phyloP scores from a whole-genome alignment of 2,888 invertebrate genomes.

The Myopa tessellatipennis region DNA sequence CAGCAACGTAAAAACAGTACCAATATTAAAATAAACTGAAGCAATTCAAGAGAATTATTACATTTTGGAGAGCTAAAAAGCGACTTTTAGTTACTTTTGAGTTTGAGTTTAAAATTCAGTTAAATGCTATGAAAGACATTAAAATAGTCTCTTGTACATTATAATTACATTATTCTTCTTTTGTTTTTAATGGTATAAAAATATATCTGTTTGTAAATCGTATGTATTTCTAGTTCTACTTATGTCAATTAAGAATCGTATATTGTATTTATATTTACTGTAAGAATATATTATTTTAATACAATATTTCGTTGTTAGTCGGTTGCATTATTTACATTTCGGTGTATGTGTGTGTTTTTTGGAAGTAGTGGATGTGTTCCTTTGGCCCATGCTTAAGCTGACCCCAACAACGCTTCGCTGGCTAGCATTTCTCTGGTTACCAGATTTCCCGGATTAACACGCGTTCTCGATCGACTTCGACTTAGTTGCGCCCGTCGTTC shows the following conservation, averaged over 20 bases:
- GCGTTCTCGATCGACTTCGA: conserved; percentile 86
- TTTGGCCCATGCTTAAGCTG: conserved; percentile 50
- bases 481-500: conserved; percentile 92
- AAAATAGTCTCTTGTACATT: conserved; percentile 26
- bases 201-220: conserved; percentile 27
- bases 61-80: too few relatives aligned
- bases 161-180: conserved; percentile 30
- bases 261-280: neutral
- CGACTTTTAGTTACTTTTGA: too few relatives aligned
- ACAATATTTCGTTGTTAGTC: conserved; percentile 1
- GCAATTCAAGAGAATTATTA: too few relatives aligned
- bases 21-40: neutral
- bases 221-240: conserved; percentile 16
- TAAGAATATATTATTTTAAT: conserved; percentile 21
- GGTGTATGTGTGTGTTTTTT: neutral
- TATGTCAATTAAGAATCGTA: conserved; percentile 12
- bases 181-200: conserved; percentile 33
- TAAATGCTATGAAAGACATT: conserved; percentile 16
- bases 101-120: conserved; percentile 8
- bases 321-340: conserved; percentile 23
- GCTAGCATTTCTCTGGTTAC: conserved; percentile 65
- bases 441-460: conserved; percentile 70
- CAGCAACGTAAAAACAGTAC: neutral
- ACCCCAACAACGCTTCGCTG: conserved; percentile 63
- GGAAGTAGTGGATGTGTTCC: neutral